Conservation (phyloP, 64 coral and sea anemone species). For the Pachyseris speciosa region DNA sequence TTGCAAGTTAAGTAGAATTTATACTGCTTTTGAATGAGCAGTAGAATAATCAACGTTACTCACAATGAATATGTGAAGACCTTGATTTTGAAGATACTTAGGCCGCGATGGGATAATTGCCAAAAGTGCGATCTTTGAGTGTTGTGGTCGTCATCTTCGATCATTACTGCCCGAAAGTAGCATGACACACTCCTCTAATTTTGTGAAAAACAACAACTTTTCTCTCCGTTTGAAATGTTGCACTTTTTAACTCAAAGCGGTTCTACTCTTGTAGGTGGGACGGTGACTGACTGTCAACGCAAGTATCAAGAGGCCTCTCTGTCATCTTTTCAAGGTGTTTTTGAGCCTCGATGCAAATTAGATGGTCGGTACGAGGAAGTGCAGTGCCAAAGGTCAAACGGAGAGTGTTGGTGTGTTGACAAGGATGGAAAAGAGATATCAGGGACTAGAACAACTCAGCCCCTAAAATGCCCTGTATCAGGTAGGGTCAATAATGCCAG, state of each 20-base stretch:
- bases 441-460: conserved; percentile 49
- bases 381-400: conserved; percentile 62
- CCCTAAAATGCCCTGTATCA: conserved; percentile 57
- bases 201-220: too few species aligned
- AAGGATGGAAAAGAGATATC: conserved; percentile 60
- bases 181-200: too few species aligned
- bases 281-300: conserved; percentile 52
- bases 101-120: too few species aligned
- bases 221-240: not conserved
- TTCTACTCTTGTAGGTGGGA: conserved; percentile 23
- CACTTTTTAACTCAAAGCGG: not conserved
- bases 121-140: too few species aligned
- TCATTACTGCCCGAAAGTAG: too few species aligned
- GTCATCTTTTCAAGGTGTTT: not conserved
- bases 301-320: conserved; percentile 19
- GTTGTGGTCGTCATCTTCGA: too few species aligned
- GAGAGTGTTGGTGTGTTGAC: conserved; percentile 86
- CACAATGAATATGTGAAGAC: too few species aligned
- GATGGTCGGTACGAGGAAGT: conserved; percentile 90
- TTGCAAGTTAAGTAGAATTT: too few species aligned
- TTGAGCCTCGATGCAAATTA: conserved; percentile 67
- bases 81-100: too few species aligned
- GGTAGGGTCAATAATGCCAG: not conserved
- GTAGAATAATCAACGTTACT: too few species aligned
- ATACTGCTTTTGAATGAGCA: too few species aligned